phyloP scores from a whole-genome alignment of 1,140 invertebrate genomes.

The Macrotrachela quadricornifera region DNA sequence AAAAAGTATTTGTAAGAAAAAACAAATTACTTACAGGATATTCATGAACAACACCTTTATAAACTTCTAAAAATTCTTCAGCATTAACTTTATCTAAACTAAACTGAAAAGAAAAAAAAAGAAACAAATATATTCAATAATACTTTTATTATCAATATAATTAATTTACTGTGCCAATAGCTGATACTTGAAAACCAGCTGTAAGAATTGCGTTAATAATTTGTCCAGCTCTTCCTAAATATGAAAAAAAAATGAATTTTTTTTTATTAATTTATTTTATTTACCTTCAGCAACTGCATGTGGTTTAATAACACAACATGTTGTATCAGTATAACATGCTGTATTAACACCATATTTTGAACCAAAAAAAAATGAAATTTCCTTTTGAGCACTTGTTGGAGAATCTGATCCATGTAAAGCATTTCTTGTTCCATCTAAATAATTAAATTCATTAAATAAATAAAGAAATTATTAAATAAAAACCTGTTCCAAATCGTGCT shows the following conservation, averaged over 20 bases:
- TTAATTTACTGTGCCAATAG: slow-evolving; percentile 40
- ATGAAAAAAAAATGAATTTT: too few relatives aligned
- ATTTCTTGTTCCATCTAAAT: slow-evolving; percentile 39
- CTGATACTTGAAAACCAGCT: slow-evolving; percentile 50
- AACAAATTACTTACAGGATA: slow-evolving; percentile 44
- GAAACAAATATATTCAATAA: too few relatives aligned
- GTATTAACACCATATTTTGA: slow-evolving; percentile 32
- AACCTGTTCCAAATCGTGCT: slow-evolving; percentile 44
- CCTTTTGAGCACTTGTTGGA: slow-evolving; percentile 21
- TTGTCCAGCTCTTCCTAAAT: slow-evolving; percentile 38
- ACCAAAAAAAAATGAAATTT: slow-evolving; percentile 55
- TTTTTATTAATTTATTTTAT: too few relatives aligned
- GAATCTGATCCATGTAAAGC: slow-evolving; percentile 28
- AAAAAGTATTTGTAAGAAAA: slow-evolving; percentile 24
- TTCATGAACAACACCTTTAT: slow-evolving; percentile 64
- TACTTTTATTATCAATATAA: slow-evolving; percentile 9
- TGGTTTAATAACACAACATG: slow-evolving; percentile 73
- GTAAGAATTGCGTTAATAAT: slow-evolving; percentile 52
- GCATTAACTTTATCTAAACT: slow-evolving; percentile 46
- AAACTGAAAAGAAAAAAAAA: slow-evolving; percentile 39
- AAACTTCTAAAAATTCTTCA: slow-evolving; percentile 74
- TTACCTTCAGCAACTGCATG: slow-evolving; percentile 55
- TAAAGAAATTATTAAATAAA: not conserved
- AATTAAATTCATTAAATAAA: slow-evolving; percentile 41
- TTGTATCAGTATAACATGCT: slow-evolving; percentile 41